Conservation (phyloP, 1,140 invertebrate genomes). For the Druon quercuslanigerum region DNA sequence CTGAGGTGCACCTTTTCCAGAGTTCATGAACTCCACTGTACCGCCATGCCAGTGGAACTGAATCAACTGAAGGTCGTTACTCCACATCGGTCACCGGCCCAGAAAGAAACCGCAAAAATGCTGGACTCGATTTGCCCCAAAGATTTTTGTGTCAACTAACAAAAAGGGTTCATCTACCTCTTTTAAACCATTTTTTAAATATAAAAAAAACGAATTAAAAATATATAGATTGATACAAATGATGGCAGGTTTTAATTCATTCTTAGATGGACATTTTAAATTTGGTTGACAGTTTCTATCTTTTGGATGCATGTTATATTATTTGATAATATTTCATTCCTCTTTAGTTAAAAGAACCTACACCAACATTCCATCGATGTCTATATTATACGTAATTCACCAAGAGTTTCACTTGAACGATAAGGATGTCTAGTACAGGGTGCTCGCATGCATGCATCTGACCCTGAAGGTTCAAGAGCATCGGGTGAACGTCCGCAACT, state of each 20-base stretch:
- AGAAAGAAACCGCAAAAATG: slow-evolving; percentile 36
- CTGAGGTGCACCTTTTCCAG: slow-evolving; percentile 38
- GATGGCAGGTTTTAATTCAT: no score
- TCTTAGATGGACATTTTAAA: no score
- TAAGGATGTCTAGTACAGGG: slow-evolving; percentile 42
- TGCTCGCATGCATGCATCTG: slow-evolving; percentile 42
- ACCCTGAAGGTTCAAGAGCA: slow-evolving; percentile 73
- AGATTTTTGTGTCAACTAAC: background rate
- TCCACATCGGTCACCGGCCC: slow-evolving; percentile 40
- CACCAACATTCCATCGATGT: background rate
- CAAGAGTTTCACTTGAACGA: slow-evolving; percentile 53
- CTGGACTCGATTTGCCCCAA: slow-evolving; percentile 21
- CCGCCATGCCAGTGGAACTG: slow-evolving; percentile 41
- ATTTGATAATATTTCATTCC: no score
- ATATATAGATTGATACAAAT: no score
- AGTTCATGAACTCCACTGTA: slow-evolving; percentile 59
- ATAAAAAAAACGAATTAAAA: background rate
- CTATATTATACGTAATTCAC: slow-evolving; percentile 48
- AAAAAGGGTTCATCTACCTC: background rate
- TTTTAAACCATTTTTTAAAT: background rate
- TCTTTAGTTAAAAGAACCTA: background rate
- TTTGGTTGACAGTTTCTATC: no score
- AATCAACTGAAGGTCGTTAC: slow-evolving; percentile 63
- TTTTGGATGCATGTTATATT: no score
- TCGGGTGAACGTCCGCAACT: slow-evolving; percentile 64